Percentiles rank a stretch among this genome's conserved stretches.
Evolutionary conservation across 1,140 invertebrate genomes (phyloP).

Genomic region (Drosophila setifemur): DNA sequence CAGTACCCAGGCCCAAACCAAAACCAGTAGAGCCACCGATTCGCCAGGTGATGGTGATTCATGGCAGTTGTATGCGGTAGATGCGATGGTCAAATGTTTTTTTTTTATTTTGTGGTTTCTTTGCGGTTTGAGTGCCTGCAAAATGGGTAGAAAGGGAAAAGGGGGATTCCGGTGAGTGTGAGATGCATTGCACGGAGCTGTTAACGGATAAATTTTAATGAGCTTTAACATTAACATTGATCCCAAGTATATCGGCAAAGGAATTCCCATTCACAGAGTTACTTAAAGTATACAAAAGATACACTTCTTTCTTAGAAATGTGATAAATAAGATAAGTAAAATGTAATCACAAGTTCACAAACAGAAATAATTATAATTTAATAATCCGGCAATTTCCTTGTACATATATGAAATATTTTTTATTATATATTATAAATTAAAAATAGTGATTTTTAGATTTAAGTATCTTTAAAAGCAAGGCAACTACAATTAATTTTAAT

Average conservation of each 20-base stretch:
- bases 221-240: slow-evolving; percentile 47
- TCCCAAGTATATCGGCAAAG: neutral
- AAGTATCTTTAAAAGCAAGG: too few species aligned
- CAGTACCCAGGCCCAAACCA: slow-evolving; percentile 3
- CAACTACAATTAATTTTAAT: neutral
- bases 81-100: slow-evolving; percentile 33
- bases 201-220: slow-evolving; percentile 55
- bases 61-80: slow-evolving; percentile 76
- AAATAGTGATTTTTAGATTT: too few species aligned
- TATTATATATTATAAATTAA: too few species aligned
- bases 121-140: slow-evolving; percentile 30
- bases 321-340: too few species aligned
- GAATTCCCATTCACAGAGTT: slow-evolving; percentile 1
- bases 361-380: neutral
- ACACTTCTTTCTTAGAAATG: too few species aligned
- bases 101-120: slow-evolving; percentile 32
- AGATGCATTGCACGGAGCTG: slow-evolving; percentile 24
- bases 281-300: neutral
- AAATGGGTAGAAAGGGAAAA: neutral
- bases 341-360: too few species aligned
- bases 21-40: slow-evolving; percentile 14
- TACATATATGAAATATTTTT: neutral
- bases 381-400: neutral
- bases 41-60: slow-evolving; percentile 76
- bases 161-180: neutral